Evolutionary conservation across 2,888 invertebrate genomes (phyloP).

Genomic region (Ophioninae sp.): DNA sequence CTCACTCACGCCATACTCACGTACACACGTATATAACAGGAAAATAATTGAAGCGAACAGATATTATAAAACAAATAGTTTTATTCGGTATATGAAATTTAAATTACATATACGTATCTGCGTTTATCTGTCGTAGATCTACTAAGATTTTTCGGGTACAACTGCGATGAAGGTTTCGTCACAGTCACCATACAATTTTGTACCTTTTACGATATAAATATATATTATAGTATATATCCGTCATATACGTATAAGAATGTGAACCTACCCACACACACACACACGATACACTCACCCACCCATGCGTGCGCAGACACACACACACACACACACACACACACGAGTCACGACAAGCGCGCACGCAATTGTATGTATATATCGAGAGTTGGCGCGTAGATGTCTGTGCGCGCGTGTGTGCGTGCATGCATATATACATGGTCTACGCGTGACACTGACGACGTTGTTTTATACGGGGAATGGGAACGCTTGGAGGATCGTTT

Average conservation of each 20-base stretch:
- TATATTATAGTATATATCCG: slow-evolving; percentile 47
- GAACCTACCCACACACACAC: no score
- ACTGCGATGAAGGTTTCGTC: slow-evolving; percentile 73
- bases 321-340: no score
- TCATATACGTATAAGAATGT: slow-evolving; percentile 43
- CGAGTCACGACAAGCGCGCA: no score
- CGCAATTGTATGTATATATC: slow-evolving; percentile 47
- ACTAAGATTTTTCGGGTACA: slow-evolving; percentile 62
- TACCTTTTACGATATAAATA: slow-evolving; percentile 71
- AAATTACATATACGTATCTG: slow-evolving; percentile 43
- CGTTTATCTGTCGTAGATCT: slow-evolving; percentile 41
- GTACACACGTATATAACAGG: slow-evolving; percentile 36
- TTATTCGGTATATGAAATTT: slow-evolving; percentile 58
- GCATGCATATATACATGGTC: slow-evolving; percentile 51
- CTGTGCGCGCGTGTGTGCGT: slow-evolving; percentile 6
- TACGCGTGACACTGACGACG: slow-evolving; percentile 59
- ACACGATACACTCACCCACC: no score
- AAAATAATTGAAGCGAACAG: slow-evolving; percentile 43
- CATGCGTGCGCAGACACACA: no score
- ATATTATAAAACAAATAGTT: slow-evolving; percentile 52
- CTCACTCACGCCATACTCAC: slow-evolving; percentile 5
- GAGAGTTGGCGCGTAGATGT: no score
- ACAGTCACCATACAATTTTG: slow-evolving; percentile 73
- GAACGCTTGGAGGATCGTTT: slow-evolving; percentile 52
- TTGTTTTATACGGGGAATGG: slow-evolving; percentile 60